Base-by-base conservation (phyloP, 2,113 vertebrate species). In the Monopterus albus region DNA sequence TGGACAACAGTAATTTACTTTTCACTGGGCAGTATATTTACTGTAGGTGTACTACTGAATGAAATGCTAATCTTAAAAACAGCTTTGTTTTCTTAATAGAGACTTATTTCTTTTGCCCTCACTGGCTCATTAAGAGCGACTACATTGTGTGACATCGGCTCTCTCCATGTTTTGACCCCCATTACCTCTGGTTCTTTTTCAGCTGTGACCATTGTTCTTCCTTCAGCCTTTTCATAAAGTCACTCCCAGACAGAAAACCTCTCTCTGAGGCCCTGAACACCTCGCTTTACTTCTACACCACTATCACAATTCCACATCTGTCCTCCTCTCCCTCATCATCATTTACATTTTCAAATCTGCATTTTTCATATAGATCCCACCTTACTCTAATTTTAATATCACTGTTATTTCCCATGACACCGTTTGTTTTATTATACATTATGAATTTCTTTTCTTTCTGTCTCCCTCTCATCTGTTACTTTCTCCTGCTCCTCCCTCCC, bases 371-470 rank as follows among this genome's bases (percentile, higher is more conserved):
- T 91, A 88, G 84, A 91, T 92, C 88, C 87, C 79, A 86, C 91
- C 90, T 88, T 80, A 83, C 78, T 91, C 91, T 92, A 89, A 94
- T 94, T 92, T 93, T 92, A 94, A 94, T 92, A 93, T 90, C 91
- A 91, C 69, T 93, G 89, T 93, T 93, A 94, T 94, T 94, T 94
- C 93, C 93, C 91, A 92, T 87, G 91, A 90, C 87, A 90, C 91
- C 91, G 92, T 93, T 94, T 92, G 92, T 94, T 90, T 93, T 94
- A 93, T 94, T 92, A 92, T 91, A 90, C 91, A 92, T 92, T 92
- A 92, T 94, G 92, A 92, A 92, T 92, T 89, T 88, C 82, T 93
- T 91, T 83, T 86, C 87, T 79, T 65, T 61, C 39, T 43, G 21
- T 67, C 51, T 70, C 56, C 61, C 61, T 79, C 53, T 75, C 64